Evolutionary conservation across 2,113 vertebrate genomes (phyloP), one percentile per base, ranked within the genome.

Genomic region (Poecilia latipinna): DNA sequence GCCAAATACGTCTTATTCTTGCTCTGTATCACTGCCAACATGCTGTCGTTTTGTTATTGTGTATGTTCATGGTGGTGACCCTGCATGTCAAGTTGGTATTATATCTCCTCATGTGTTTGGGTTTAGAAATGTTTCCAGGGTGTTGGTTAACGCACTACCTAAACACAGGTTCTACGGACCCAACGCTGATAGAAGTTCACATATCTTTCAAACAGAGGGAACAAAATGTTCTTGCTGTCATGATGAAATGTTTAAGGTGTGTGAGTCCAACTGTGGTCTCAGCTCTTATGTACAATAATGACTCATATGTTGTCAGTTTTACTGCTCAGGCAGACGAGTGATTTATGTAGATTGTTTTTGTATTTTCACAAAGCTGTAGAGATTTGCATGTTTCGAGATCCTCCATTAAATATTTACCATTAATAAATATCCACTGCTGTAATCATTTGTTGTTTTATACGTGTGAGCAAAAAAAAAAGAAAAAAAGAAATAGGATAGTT

Each of bases 61-160:
- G 67, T 80, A 76, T 82, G 80, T 82, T 80, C 78, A 79, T 77
- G 60, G 61, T 68, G 73, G 70, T 42, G 83, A 78, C 77, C 82
- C 74, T 77, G 74, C 24, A 86, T 74, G 85, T 88, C 82, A 80
- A 12, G 24, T 78, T 86, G 83, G 87, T 76, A 86, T 86, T 77
- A 82, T 78, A 88, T 87, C 83, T 78, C 63, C 70, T 75, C 65
- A 57, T 86, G 87, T 88, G 84, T 91, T 91, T 89, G 73, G 83
- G 67, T 86, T 90, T 75, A 72, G 72, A 86, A 89, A 84, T 26
- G 42, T 33, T 82, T 84, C 68, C 83, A 83, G 22, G 22, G 67
- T 79, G 66, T 68, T 69, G 80, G 81, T 83, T 78, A 67, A 68
- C 28, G 61, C 74, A 65, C 31, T 48, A 69, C 75, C 74, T 77